Evolutionary conservation across 2,888 invertebrate species (phyloP).

Genomic region (Celastrina argiolus): DNA sequence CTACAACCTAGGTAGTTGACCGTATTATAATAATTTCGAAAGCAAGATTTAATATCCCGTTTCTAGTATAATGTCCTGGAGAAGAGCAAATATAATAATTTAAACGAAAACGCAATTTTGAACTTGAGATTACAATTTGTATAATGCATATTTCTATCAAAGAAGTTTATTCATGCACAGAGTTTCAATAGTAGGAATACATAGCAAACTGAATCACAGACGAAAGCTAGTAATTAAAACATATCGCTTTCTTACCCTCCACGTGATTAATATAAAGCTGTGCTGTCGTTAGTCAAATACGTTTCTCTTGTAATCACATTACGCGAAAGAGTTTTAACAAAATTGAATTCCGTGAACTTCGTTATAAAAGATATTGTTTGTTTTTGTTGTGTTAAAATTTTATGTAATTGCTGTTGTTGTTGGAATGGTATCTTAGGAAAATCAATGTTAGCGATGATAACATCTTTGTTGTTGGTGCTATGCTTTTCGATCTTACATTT

Average conservation of each 20-base stretch:
- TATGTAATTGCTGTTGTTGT: not conserved
- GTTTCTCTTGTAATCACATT: conserved; percentile 22
- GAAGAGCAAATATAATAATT: too few species aligned
- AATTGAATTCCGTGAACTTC: conserved; percentile 18
- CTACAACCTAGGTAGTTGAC: too few species aligned
- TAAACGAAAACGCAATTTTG: too few species aligned
- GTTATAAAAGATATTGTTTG: conserved; percentile 20
- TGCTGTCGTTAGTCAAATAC: conserved; percentile 6
- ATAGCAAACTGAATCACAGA: conserved; percentile 1
- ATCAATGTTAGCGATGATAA: not conserved
- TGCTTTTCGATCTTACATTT: too few species aligned
- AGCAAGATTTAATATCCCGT: too few species aligned
- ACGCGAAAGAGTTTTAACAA: conserved; percentile 20
- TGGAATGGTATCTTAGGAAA: not conserved
- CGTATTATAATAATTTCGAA: too few species aligned
- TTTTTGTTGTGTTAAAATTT: conserved; percentile 10
- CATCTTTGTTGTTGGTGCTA: not conserved
- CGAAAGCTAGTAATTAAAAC: conserved; percentile 19
- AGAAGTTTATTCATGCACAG: too few species aligned
- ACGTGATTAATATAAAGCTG: conserved; percentile 19
- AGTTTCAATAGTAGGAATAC: not conserved
- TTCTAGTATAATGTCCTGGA: too few species aligned
- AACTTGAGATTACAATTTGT: too few species aligned
- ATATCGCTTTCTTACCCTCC: conserved; percentile 12
- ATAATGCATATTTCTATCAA: too few species aligned